Conservation (phyloP, 1,140 invertebrate genomes). For the Heliconius congener region DNA sequence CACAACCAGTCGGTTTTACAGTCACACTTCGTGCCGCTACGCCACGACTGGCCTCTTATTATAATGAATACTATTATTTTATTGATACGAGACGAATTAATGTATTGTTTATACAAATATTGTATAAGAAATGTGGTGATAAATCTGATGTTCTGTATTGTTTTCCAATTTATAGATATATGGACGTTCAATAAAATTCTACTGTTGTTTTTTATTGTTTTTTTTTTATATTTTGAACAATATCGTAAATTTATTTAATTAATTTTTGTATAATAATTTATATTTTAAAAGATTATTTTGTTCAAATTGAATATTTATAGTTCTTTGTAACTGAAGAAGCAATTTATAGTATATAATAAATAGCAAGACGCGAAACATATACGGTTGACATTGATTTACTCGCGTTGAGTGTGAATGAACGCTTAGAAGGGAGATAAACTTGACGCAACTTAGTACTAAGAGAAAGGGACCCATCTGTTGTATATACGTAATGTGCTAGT, state of each 20-base stretch:
- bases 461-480: conserved; percentile 27
- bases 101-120: background rate
- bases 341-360: conserved; percentile 16
- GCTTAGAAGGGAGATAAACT: conserved; percentile 13
- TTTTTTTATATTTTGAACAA: background rate
- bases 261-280: background rate
- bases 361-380: conserved; percentile 44
- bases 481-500: background rate
- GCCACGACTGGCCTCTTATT: no score
- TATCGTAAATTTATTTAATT: background rate
- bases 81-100: conserved; percentile 6
- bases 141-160: background rate
- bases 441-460: conserved; percentile 22
- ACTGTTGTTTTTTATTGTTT: background rate
- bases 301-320: background rate
- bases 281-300: background rate
- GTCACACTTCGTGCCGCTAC: no score
- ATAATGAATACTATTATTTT: conserved; percentile 1
- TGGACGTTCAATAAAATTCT: conserved; percentile 8
- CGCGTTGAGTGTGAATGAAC: conserved; percentile 48
- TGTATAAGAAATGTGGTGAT: background rate
- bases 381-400: conserved; percentile 65
- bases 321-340: conserved; percentile 15
- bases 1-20: no score
- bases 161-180: conserved; percentile 1